Base-by-base conservation (phyloP, 2,797 vertebrate genomes). In the Propithecus perrieri region DNA sequence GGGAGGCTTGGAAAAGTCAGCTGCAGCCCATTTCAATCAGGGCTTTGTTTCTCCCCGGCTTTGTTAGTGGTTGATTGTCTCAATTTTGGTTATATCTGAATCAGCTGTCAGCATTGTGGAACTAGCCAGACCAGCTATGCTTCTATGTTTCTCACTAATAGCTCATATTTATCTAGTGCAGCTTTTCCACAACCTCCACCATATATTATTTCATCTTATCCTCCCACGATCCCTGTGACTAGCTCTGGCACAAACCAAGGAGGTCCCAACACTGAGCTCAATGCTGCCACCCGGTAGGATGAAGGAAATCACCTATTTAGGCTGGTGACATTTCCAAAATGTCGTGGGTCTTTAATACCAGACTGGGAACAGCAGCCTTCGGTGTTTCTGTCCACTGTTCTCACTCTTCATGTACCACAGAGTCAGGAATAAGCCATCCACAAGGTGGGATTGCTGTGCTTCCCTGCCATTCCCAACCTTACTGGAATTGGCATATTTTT, bases 71-170 rank as follows among this genome's bases (percentile, higher is more conserved):
- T 5, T 95, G 97, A 97, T 96, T 97, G 97, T 96, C 96, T 97
- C 97, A 20, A 95, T 94, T 97, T 97, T 59, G 94, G 95, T 96
- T 84, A 75, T 53, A 59, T 95, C 90, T 81, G 92, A 94, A 95
- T 97, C 96, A 98, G 97, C 97, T 96, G 93, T 96, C 71, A 92
- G 93, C 96, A 97, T 91, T 97, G 94, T 96, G 17, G 75, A 72
- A 26, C 83, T 75, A 72, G 80, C 87, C 91, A 72, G 89, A 89
- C 74, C 95, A 57, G 85, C 92, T 78, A 57, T 71, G 84, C 86
- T 63, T 83, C 96, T 55, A 6, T 78, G 69, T 83, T 74, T 81
- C 92, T 89, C 92, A 83, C 96, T 95, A 95, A 96, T 59, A 91
- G 96, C 79, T 84, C 89, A 28, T 61, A 86, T 74, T 96, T 87